Percentiles rank a stretch among this genome's conserved stretches.
These are phyloP conservation scores for Epiblema foenella DNA, from an alignment of 2,888 invertebrate species.

Conservation along the genomic window DNA sequence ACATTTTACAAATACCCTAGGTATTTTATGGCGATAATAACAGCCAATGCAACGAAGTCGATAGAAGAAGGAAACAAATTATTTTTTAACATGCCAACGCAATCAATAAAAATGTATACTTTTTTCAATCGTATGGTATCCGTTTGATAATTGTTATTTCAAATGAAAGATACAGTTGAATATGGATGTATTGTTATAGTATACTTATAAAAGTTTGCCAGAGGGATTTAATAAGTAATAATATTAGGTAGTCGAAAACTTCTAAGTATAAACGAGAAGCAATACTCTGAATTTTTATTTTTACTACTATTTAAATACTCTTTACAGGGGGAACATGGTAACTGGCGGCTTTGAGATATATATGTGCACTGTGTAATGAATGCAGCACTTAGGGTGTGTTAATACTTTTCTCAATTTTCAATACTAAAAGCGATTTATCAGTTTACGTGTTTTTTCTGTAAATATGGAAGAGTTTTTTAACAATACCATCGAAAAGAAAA, in stretches of 20 bases:
- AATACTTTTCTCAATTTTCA: neutral
- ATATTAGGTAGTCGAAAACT: conserved; percentile 80
- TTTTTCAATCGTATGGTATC: conserved; percentile 8
- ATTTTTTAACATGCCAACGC: conserved; percentile 27
- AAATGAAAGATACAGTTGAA: conserved; percentile 50
- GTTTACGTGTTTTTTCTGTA: conserved; percentile 61
- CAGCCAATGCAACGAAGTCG: conserved; percentile 68
- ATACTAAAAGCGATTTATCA: conserved; percentile 41
- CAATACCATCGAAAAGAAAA: conserved; percentile 64
- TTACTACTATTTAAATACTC: conserved; percentile 76
- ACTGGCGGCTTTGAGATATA: conserved; percentile 50
- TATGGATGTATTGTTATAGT: conserved; percentile 52
- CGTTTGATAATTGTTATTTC: conserved; percentile 39
- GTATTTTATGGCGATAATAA: conserved; percentile 49
- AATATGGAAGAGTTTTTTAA: conserved; percentile 56
- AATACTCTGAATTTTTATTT: conserved; percentile 83
- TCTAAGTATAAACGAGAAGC: conserved; percentile 83
- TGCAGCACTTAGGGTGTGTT: conserved; percentile 8
- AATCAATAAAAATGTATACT: neutral
- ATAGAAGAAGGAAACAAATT: conserved; percentile 30
- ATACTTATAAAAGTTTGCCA: conserved; percentile 70
- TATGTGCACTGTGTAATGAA: conserved; percentile 1
- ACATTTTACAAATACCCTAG: conserved; percentile 43
- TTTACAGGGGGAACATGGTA: conserved; percentile 63
- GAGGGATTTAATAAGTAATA: conserved; percentile 79